These are phyloP conservation scores for Cyprinus carpio DNA, from an alignment of 2,113 vertebrate genomes.

Conservation along the genomic window DNA sequence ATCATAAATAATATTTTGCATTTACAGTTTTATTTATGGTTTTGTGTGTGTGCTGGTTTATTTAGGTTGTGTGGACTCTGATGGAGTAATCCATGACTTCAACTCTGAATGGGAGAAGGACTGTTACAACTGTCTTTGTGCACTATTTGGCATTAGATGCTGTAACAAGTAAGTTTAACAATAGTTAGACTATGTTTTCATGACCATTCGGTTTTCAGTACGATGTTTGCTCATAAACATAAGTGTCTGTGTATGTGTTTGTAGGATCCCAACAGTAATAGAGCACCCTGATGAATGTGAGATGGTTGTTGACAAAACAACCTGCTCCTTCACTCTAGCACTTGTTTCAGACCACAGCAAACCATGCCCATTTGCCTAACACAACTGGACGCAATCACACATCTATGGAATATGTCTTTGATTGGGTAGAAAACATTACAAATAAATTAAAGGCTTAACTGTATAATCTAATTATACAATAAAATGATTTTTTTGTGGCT, in stretches of 20 bases:
- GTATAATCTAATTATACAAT: neutral
- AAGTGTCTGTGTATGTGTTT: neutral
- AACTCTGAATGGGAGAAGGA: neutral
- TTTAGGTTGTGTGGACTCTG: constrained; percentile 5
- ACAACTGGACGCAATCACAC: neutral
- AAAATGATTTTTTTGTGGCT: neutral
- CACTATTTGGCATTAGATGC: neutral
- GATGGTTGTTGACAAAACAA: constrained; percentile 13
- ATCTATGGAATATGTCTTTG: neutral
- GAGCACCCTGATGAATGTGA: neutral
- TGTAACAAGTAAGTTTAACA: constrained; percentile 3
- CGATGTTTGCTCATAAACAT: too few species aligned
- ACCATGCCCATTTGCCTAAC: neutral
- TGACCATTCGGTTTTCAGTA: neutral
- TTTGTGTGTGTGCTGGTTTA: neutral
- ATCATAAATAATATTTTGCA: neutral
- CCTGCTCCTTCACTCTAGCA: neutral
- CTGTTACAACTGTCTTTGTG: constrained; percentile 13
- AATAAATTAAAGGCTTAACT: too few species aligned
- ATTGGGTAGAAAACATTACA: neutral
- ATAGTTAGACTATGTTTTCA: neutral
- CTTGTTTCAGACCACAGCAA: constrained; percentile 8
- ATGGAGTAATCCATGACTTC: neutral
- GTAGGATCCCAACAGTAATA: constrained; percentile 4
- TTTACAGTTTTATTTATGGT: neutral